Evolutionary conservation across 2,888 invertebrate genomes (phyloP).

Genomic region (Mesorhabditis sp.): DNA sequence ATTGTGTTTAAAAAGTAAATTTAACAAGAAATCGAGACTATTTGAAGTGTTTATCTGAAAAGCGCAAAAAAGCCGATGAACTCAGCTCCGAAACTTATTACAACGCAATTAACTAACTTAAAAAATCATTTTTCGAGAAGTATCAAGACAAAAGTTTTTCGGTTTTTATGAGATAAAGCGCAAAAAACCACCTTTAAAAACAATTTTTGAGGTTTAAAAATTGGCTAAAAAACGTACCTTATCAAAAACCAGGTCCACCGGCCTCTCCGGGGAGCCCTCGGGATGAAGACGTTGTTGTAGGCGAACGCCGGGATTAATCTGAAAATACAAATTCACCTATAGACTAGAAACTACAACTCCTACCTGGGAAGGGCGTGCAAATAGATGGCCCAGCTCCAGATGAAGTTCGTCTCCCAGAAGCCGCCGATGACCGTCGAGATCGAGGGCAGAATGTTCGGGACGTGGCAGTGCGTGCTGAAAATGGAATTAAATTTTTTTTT

Average conservation of each 20-base stretch:
- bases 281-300: not conserved
- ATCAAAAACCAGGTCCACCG: too few relatives aligned
- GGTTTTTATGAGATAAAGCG: too few relatives aligned
- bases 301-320: not conserved
- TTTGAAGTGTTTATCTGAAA: too few relatives aligned
- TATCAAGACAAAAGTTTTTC: too few relatives aligned
- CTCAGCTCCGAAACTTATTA: not conserved
- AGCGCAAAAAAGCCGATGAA: too few relatives aligned
- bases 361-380: not conserved
- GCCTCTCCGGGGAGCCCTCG: not conserved
- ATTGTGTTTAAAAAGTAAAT: not conserved
- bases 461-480: constrained; percentile 13
- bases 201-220: too few relatives aligned
- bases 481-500: not conserved
- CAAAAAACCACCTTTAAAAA: too few relatives aligned
- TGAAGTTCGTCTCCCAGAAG: constrained; percentile 5
- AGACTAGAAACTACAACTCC: not conserved
- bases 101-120: too few relatives aligned
- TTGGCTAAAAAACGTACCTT: too few relatives aligned
- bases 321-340: not conserved
- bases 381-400: constrained; percentile 12
- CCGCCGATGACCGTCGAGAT: constrained; percentile 14
- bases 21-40: too few relatives aligned
- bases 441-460: constrained; percentile 14
- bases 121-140: too few relatives aligned